Percentiles rank a stretch among this genome's conserved stretches.
phyloP scores from a whole-genome alignment of 1,140 invertebrate genomes.

The Lasaia peninsularis region DNA sequence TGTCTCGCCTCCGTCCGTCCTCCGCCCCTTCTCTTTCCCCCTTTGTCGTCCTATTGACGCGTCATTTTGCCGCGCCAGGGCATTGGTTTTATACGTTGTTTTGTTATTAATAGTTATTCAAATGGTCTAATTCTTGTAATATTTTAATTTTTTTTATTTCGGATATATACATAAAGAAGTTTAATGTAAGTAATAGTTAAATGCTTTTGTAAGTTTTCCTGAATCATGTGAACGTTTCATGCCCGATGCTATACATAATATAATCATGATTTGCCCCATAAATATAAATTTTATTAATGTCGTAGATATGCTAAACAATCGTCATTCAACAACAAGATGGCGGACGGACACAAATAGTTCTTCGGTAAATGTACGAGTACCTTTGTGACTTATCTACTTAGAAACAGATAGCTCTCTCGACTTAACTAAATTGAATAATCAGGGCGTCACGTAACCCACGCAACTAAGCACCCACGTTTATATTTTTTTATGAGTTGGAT shows the following conservation, averaged over 20 bases:
- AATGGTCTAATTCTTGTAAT: constrained; percentile 35
- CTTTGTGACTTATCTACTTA: constrained; percentile 59
- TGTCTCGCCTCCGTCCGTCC: constrained; percentile 63
- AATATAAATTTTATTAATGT: constrained; percentile 15
- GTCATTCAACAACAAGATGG: constrained; percentile 68
- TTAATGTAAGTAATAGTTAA: constrained; percentile 1
- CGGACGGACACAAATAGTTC: constrained; percentile 64
- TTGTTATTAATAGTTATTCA: constrained; percentile 62
- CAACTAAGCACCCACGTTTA: constrained; percentile 18
- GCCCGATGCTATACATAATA: not conserved
- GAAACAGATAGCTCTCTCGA: constrained; percentile 42
- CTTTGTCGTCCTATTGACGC: constrained; percentile 55
- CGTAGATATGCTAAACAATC: constrained; percentile 48
- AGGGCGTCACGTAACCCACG: constrained; percentile 33
- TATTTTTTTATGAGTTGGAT: not conserved
- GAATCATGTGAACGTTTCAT: not conserved
- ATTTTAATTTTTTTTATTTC: constrained; percentile 17
- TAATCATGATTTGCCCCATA: constrained; percentile 9
- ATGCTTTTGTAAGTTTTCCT: not conserved
- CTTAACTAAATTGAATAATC: constrained; percentile 31
- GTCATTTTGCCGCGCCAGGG: constrained; percentile 60
- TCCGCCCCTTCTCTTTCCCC: constrained; percentile 38
- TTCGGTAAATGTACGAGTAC: constrained; percentile 51
- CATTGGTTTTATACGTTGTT: constrained; percentile 61
- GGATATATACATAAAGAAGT: constrained; percentile 17